Base-by-base conservation (phyloP, 92 coral and sea anemone species). In the Hydrozoanthus gracilis region DNA sequence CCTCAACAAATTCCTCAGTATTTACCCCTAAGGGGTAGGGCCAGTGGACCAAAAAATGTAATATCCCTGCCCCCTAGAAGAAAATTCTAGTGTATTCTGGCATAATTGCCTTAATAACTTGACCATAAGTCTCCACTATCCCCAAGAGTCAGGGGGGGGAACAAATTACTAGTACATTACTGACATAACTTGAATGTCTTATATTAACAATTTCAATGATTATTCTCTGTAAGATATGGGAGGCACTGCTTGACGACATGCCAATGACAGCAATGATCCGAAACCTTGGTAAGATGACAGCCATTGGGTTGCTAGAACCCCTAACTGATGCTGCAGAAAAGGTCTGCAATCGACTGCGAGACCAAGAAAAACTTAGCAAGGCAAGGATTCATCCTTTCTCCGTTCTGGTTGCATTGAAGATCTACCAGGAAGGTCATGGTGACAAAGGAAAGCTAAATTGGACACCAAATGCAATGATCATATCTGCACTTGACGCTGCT, bases 191-290 rank as follows among this genome's bases (percentile, higher is more conserved):
- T 27, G 39, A 27, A 27, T 27, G 39, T 27, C 39, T 27, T 27
- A 27, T 27, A 27, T 27, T 27, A 27, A 27, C 39, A 27, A 27
- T 14, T 44, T 47, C 20, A 51, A 77, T 12, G 35, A 3, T 77
- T 39, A 11, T 12, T 8, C 18, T 54, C 73, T 3, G 47, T n/a
- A 70, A 96, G 99, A 87, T 96, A 6, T 96, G 99, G 99, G 85
- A 77, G 44, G 99, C 99, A 11, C 92, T 96, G 20, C 84, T 93
- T 55, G 91, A 85, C 14, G 93, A 95, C 10, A 96, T 96, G 99
- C 99, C 99, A 4, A 93, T 95, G 99, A 96, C 95, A 16, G 99
- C 99, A 62, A 92, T 96, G 98, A 96, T 96, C 48, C 78, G 98
- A 78, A 96, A 96, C 79, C 98, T 96, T 73, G 97, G 97, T 62